Conservation (phyloP, 2,797 vertebrate species). For the Acanthornis magna region DNA sequence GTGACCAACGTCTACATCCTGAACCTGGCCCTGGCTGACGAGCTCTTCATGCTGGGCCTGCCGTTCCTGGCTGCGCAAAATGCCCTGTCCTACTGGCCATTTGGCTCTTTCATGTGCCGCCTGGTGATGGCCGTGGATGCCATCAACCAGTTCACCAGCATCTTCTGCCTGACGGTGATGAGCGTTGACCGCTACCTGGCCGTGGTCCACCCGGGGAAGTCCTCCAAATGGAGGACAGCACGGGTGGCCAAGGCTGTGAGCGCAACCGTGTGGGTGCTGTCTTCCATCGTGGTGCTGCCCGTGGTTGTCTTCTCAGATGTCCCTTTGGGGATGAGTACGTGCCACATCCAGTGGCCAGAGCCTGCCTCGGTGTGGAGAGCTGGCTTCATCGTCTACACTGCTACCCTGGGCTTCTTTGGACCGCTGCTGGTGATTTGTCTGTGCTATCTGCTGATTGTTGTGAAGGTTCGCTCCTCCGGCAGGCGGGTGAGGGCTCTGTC, state of each 20-base stretch:
- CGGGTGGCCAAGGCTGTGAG: slow-evolving; percentile 90
- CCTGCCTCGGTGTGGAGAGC: slow-evolving; percentile 88
- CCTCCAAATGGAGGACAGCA: slow-evolving; percentile 90
- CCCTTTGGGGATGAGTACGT: slow-evolving; percentile 88
- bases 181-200: slow-evolving; percentile 95
- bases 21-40: slow-evolving; percentile 93
- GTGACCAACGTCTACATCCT: slow-evolving; percentile 97
- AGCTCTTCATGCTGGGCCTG: slow-evolving; percentile 93
- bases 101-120: slow-evolving; percentile 93
- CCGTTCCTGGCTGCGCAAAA: slow-evolving; percentile 95
- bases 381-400: slow-evolving; percentile 93
- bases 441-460: slow-evolving; percentile 92
- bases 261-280: slow-evolving; percentile 87
- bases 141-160: slow-evolving; percentile 97
- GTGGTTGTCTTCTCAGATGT: slow-evolving; percentile 94
- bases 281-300: slow-evolving; percentile 91
- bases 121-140: slow-evolving; percentile 94
- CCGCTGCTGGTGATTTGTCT: slow-evolving; percentile 93
- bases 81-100: slow-evolving; percentile 95
- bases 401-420: slow-evolving; percentile 91
- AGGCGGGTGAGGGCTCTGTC: slow-evolving; percentile 82
- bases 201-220: slow-evolving; percentile 90
- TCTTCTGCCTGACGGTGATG: slow-evolving; percentile 97
- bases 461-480: slow-evolving; percentile 90
- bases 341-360: slow-evolving; percentile 97